Evolutionary conservation across 2,113 vertebrate genomes (phyloP).

Genomic region (Brachyistius frenatus): DNA sequence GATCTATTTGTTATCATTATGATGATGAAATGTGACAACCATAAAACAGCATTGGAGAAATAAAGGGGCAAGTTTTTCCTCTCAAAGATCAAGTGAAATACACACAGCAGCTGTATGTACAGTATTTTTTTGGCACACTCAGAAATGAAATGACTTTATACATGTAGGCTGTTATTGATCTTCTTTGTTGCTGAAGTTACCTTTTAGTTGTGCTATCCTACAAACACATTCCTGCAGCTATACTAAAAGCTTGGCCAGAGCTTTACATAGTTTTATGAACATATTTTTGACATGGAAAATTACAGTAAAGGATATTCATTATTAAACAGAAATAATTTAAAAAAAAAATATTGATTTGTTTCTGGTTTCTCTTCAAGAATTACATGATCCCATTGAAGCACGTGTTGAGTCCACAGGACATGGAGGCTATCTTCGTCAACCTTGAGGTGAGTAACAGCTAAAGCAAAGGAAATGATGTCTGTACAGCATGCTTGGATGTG

Average conservation of each 20-base stretch:
- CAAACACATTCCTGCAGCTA: slow-evolving; percentile 6
- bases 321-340: neutral
- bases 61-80: slow-evolving; percentile 35
- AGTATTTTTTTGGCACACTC: neutral
- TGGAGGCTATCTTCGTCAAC: slow-evolving; percentile 96
- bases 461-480: neutral
- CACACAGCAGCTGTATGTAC: slow-evolving; percentile 9
- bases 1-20: slow-evolving; percentile 78
- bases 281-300: neutral
- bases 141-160: slow-evolving; percentile 9
- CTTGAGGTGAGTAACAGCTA: slow-evolving; percentile 87
- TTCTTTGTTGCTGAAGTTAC: slow-evolving; percentile 8
- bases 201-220: neutral
- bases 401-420: slow-evolving; percentile 90
- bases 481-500: slow-evolving; percentile 8
- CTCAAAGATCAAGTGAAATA: slow-evolving; percentile 11
- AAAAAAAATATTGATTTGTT: neutral
- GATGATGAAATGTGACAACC: slow-evolving; percentile 76
- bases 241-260: slow-evolving; percentile 16
- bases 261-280: neutral
- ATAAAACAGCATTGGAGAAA: slow-evolving; percentile 41
- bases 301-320: no score
- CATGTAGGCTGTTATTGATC: slow-evolving; percentile 21
- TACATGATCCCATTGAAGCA: slow-evolving; percentile 94
- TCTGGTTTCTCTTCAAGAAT: slow-evolving; percentile 84